phyloP scores from a whole-genome alignment of 2,888 invertebrate genomes.

The Drosophila percnosoma region DNA sequence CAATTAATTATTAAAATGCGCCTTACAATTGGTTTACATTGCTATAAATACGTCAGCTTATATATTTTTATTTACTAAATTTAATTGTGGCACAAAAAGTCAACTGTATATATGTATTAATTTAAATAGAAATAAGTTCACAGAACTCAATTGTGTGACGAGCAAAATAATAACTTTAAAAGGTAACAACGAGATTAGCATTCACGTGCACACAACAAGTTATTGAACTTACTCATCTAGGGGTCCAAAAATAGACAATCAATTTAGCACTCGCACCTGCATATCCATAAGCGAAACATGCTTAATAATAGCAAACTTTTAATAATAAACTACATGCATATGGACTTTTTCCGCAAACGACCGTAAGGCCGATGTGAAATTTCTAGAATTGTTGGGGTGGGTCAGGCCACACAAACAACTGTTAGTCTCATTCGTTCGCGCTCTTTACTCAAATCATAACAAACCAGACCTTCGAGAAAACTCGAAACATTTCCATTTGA shows the following conservation, averaged over 20 bases:
- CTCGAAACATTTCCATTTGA: conserved; percentile 6
- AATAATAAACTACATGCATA: background rate
- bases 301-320: conserved; percentile 3
- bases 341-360: background rate
- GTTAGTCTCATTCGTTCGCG: background rate
- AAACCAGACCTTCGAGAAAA: conserved; percentile 28
- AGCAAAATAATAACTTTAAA: background rate
- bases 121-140: no score
- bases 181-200: background rate
- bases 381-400: conserved; percentile 30
- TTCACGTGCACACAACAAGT: background rate
- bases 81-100: no score
- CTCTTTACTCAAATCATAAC: background rate
- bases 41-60: background rate
- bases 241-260: background rate
- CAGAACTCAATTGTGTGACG: background rate
- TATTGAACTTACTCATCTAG: background rate
- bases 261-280: background rate
- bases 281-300: background rate
- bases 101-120: no score
- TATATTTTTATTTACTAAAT: no score
- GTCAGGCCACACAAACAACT: background rate
- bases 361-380: background rate
- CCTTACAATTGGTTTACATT: background rate
- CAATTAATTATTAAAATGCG: background rate